Evolutionary conservation across 2,113 vertebrate species (phyloP).

Genomic region (Oncorhynchus masou): DNA sequence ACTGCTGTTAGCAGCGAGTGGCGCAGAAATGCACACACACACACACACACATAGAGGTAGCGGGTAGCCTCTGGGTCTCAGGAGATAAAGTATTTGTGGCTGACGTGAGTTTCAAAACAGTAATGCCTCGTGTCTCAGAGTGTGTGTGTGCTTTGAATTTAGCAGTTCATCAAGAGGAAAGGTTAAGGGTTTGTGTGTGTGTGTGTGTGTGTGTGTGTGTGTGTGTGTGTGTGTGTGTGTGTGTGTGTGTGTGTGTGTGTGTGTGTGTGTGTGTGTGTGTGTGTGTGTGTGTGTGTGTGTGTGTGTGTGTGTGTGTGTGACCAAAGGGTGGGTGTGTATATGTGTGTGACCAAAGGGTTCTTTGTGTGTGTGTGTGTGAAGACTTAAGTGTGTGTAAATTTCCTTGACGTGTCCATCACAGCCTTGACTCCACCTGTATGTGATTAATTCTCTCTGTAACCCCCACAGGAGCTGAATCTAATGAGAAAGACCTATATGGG

Average conservation of each 20-base stretch:
- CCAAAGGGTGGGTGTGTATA: too few relatives aligned
- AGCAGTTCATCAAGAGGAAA: neutral
- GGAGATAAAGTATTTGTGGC: neutral
- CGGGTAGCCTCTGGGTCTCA: neutral
- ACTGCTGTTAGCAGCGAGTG: slow-evolving; percentile 35
- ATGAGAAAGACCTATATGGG: too few relatives aligned
- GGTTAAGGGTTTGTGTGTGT: neutral
- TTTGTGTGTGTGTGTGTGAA: neutral
- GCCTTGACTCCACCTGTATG: neutral
- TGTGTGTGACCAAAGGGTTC: too few relatives aligned
- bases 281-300: too few relatives aligned
- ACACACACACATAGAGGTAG: too few relatives aligned
- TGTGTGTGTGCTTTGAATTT: neutral
- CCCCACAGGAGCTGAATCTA: too few relatives aligned
- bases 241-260: too few relatives aligned
- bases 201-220: neutral
- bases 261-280: too few relatives aligned
- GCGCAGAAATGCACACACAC: neutral
- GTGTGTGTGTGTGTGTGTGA: too few relatives aligned
- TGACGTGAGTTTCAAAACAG: slow-evolving; percentile 61
- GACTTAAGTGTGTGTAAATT: neutral
- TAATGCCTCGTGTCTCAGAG: neutral
- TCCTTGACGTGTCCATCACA: neutral
- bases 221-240: too few relatives aligned
- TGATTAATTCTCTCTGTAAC: neutral